Conservation (phyloP, 2,113 vertebrate species). For the Sporophila hypoxantha region DNA sequence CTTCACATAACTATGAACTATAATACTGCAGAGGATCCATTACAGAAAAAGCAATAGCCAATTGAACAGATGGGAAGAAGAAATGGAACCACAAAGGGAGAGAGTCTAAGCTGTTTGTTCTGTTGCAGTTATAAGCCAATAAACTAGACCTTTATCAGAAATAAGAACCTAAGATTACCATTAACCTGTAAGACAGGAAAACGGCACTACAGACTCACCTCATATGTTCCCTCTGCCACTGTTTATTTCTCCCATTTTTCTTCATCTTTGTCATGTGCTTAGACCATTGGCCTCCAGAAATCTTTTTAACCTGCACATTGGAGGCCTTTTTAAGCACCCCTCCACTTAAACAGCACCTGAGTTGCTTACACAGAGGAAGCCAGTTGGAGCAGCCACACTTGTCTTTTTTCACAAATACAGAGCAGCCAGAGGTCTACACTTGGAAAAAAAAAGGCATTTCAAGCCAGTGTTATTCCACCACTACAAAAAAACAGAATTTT, state of each 20-base stretch:
- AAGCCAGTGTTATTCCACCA: not conserved
- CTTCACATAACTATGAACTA: constrained; percentile 27
- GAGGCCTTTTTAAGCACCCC: not conserved
- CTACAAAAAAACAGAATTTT: not conserved
- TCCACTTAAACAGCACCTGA: not conserved
- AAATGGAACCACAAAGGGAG: constrained; percentile 10
- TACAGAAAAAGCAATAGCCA: constrained; percentile 37
- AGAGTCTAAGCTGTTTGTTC: not conserved
- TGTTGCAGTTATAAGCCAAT: not conserved
- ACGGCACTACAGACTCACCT: not conserved
- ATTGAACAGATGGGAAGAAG: constrained; percentile 41
- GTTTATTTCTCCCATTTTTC: not conserved
- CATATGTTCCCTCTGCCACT: not conserved
- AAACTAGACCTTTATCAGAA: constrained; percentile 17
- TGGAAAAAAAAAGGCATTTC: not conserved
- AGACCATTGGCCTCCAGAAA: not conserved
- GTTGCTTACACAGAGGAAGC: not conserved
- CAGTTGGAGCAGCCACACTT: not conserved
- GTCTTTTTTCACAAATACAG: not conserved
- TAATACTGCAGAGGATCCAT: constrained; percentile 9
- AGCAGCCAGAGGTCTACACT: not conserved
- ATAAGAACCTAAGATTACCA: not conserved
- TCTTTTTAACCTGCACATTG: not conserved
- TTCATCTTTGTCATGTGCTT: not conserved
- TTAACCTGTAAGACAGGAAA: not conserved